phyloP scores from a whole-genome alignment of 2,888 invertebrate genomes.

The Synanthedon formicaeformis region DNA sequence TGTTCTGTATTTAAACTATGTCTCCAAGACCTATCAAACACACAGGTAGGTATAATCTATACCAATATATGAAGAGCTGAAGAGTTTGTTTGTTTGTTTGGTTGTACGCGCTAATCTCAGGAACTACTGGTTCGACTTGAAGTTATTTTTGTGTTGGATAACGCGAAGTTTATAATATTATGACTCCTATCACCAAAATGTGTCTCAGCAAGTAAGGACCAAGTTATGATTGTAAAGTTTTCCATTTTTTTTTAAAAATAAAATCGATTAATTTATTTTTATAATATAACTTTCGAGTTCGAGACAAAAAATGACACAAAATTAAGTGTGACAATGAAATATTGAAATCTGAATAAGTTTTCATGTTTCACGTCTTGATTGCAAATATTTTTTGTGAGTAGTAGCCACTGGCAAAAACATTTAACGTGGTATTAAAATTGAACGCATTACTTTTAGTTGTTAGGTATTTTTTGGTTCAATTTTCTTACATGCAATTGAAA shows the following conservation, averaged over 20 bases:
- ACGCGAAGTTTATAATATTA: background rate
- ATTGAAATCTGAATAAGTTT: background rate
- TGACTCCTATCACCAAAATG: background rate
- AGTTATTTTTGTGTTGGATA: too few species aligned
- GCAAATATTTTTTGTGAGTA: background rate
- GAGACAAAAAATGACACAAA: background rate
- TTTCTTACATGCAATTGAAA: too few species aligned
- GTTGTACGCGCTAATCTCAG: too few species aligned
- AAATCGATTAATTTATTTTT: background rate
- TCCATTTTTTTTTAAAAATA: too few species aligned
- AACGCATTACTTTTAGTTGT: background rate
- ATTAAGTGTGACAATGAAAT: background rate
- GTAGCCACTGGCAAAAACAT: background rate
- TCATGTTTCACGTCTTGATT: background rate
- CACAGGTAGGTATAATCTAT: background rate
- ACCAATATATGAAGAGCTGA: too few species aligned
- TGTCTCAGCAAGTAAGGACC: too few species aligned
- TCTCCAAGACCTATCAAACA: background rate
- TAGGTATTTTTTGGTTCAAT: too few species aligned
- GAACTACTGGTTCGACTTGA: too few species aligned
- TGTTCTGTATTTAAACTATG: background rate
- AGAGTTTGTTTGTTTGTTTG: too few species aligned
- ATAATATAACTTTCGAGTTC: background rate
- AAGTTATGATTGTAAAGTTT: too few species aligned
- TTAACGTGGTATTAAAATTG: background rate